Base-by-base conservation (phyloP, 2,113 vertebrate species). In the Takifugu flavidus region DNA sequence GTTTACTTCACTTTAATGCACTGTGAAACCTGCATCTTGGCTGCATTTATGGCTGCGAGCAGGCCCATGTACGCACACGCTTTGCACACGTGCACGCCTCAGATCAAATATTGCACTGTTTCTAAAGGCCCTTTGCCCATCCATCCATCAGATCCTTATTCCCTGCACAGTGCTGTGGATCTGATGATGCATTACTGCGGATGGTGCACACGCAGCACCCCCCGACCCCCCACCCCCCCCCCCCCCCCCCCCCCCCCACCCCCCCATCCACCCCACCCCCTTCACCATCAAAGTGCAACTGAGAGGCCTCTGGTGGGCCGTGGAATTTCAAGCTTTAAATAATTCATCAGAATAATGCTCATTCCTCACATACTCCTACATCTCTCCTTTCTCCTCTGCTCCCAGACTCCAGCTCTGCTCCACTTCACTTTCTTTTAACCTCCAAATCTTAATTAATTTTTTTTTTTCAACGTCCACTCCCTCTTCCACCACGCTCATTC, bases 321-420 rank as follows among this genome's bases (percentile, higher is more conserved):
- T 69, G 68, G 80, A 85, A 80, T 90, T 87, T 86, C 72, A 82
- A 67, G 47, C 56, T 65, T 82, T 89, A 80, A 91, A 90, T 91
- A 90, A 91, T 90, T 89, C 75, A 91, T 89, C 80, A 78, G 77
- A 76, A 65, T 49, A 77, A 55, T 31, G 34, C 67, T 83, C 49
- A 71, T 81, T 82, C 68, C 76, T 82, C 84, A 75, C 71, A 82
- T 79, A 63, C 73, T 77, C 65, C 62, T 75, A 77, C 75, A 74
- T 80, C 49, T 66, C 70, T 68, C 57, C 59, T 77, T 77, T 75
- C 60, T 67, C 65, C 47, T 11, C 15, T 64, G 67, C 47, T 43
- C 43, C 63, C 56, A 49, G 63, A 44, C 57, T 69, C 50, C 1
- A 14, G 72, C 70, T 13, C 10, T 20, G 46, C 51, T 59, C 53